phyloP scores from a whole-genome alignment of 2,797 vertebrate genomes.

The Hypotaenidia philippensis region DNA sequence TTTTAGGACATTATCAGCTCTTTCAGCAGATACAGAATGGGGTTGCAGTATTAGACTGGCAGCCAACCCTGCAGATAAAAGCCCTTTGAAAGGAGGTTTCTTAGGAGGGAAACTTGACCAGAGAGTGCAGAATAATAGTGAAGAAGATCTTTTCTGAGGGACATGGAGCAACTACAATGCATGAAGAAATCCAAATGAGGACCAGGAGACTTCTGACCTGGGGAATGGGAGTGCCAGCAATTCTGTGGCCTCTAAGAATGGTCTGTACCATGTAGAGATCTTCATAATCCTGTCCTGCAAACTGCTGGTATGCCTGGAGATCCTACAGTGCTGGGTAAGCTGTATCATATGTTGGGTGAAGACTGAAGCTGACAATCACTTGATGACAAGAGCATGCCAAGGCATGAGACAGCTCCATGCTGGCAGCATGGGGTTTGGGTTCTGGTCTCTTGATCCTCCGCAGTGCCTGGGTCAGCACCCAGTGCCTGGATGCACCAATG shows the following conservation, averaged over 20 bases:
- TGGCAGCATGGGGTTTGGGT: background rate
- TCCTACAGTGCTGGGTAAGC: rapidly evolving
- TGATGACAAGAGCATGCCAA: rapidly evolving
- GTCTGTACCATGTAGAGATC: background rate
- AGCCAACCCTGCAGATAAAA: slow-evolving; percentile 55
- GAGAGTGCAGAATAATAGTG: background rate
- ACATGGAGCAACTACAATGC: background rate
- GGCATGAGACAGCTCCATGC: background rate
- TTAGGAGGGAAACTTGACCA: slow-evolving; percentile 59
- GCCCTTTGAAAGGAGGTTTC: slow-evolving; percentile 41
- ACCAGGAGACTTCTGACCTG: background rate
- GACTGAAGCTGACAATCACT: background rate
- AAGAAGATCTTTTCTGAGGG: background rate
- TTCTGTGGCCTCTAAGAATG: background rate
- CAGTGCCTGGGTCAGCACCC: rapidly evolving
- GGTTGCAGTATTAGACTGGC: slow-evolving; percentile 16
- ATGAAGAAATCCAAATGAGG: background rate
- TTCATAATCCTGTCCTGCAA: background rate
- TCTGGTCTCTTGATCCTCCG: background rate
- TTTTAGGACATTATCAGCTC: slow-evolving; percentile 36
- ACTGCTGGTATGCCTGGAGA: background rate
- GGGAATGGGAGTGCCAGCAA: background rate
- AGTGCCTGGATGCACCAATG: rapidly evolving
- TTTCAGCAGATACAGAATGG: slow-evolving; percentile 53
- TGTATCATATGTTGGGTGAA: background rate